Percentiles rank a stretch among this genome's conserved stretches.
Conservation (phyloP, 2,113 vertebrate species). For the Dasyurus viverrinus region DNA sequence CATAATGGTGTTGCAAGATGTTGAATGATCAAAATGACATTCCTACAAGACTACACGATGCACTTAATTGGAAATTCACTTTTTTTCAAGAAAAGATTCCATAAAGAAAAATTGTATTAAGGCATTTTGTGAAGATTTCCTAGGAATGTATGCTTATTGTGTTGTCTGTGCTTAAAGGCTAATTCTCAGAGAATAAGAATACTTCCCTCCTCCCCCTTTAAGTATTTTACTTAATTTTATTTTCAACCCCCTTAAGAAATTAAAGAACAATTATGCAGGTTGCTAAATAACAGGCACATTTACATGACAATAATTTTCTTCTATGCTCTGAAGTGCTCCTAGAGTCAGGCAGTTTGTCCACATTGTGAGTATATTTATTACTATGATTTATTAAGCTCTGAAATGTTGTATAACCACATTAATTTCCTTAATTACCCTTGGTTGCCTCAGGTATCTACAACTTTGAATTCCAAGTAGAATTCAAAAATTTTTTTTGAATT, state of each 20-base stretch:
- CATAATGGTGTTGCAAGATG: conserved; percentile 17
- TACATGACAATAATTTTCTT: conserved; percentile 8
- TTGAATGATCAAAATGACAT: conserved; percentile 6
- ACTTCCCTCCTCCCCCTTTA: not conserved
- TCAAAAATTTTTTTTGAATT: too few species aligned
- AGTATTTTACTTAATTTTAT: conserved; percentile 34
- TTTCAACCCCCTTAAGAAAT: conserved; percentile 46
- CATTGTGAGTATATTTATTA: not conserved
- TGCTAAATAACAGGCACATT: conserved; percentile 37
- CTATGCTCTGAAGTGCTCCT: conserved; percentile 41
- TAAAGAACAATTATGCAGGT: conserved; percentile 41
- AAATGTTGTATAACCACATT: conserved; percentile 17
- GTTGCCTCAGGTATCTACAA: not conserved
- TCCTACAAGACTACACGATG: not conserved
- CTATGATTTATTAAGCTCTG: conserved; percentile 24
- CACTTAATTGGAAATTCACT: conserved; percentile 3
- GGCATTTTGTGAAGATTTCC: not conserved
- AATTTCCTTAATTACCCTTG: not conserved
- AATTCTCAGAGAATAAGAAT: not conserved
- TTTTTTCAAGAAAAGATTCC: conserved; percentile 14
- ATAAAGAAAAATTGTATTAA: not conserved
- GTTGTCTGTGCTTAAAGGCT: not conserved
- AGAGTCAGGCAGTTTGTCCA: conserved; percentile 14
- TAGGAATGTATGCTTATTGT: not conserved
- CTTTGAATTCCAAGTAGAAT: conserved; percentile 11